Evolutionary conservation across 2,797 vertebrate genomes (phyloP).

Genomic region (Apogon talboti): DNA sequence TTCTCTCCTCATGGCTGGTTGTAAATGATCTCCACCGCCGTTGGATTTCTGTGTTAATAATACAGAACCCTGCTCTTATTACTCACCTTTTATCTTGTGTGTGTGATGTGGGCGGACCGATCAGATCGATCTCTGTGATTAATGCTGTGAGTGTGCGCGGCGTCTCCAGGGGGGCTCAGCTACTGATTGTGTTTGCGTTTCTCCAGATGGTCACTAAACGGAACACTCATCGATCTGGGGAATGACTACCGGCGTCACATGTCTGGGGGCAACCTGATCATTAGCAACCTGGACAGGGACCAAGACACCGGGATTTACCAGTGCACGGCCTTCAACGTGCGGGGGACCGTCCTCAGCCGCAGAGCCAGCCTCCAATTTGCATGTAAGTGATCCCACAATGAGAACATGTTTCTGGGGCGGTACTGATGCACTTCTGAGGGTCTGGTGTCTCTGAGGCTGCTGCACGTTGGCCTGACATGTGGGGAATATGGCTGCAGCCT

Average conservation of each 20-base stretch:
- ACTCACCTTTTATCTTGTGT: slow-evolving; percentile 62
- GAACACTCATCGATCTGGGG: slow-evolving; percentile 87
- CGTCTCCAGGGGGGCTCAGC: slow-evolving; percentile 68
- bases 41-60: slow-evolving; percentile 37
- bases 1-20: slow-evolving; percentile 1
- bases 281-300: slow-evolving; percentile 86
- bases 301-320: slow-evolving; percentile 88
- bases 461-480: slow-evolving; percentile 28
- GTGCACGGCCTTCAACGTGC: slow-evolving; percentile 84
- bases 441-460: slow-evolving; percentile 39
- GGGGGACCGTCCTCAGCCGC: slow-evolving; percentile 86
- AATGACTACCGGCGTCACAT: slow-evolving; percentile 86
- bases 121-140: slow-evolving; percentile 78
- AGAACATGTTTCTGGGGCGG: slow-evolving; percentile 18
- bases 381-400: slow-evolving; percentile 82
- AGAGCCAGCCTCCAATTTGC: slow-evolving; percentile 89
- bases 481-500: slow-evolving; percentile 24
- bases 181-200: slow-evolving; percentile 88
- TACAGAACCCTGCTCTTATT: slow-evolving; percentile 38
- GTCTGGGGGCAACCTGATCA: slow-evolving; percentile 87
- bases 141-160: slow-evolving; percentile 63
- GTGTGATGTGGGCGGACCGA: slow-evolving; percentile 61
- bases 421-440: slow-evolving; percentile 33
- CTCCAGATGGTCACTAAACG: slow-evolving; percentile 92
- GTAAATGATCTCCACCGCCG: slow-evolving; percentile 8